phyloP scores from a whole-genome alignment of 2,113 vertebrate species.

The Larimichthys polyactis region DNA sequence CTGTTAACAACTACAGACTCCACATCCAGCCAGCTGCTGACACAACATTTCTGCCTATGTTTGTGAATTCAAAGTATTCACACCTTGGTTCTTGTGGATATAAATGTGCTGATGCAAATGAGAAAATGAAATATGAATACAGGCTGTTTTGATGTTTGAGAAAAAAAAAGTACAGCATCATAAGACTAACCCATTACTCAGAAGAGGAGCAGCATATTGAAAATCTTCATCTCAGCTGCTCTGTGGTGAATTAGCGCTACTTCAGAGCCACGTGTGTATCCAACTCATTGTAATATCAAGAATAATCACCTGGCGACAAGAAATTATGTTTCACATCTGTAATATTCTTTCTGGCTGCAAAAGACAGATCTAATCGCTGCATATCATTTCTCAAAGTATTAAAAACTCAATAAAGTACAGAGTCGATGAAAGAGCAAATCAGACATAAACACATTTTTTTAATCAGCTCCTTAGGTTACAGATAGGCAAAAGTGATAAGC shows the following conservation, averaged over 20 bases:
- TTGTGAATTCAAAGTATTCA: slow-evolving; percentile 16
- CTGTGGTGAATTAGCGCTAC: slow-evolving; percentile 1
- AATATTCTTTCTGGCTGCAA: slow-evolving; percentile 31
- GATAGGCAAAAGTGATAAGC: not conserved
- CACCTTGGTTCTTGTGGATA: slow-evolving; percentile 24
- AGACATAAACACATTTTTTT: not conserved
- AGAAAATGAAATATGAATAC: slow-evolving; percentile 24
- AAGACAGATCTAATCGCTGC: slow-evolving; percentile 41
- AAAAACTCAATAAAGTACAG: slow-evolving; percentile 23
- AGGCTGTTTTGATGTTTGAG: slow-evolving; percentile 10
- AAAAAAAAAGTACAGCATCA: slow-evolving; percentile 1
- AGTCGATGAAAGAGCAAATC: slow-evolving; percentile 12
- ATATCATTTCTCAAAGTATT: slow-evolving; percentile 28
- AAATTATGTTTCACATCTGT: slow-evolving; percentile 36
- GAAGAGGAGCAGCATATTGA: slow-evolving; percentile 1
- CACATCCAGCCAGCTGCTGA: slow-evolving; percentile 18
- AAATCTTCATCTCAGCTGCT: not conserved
- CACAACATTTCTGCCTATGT: slow-evolving; percentile 14
- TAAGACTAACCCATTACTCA: slow-evolving; percentile 3
- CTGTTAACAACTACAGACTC: slow-evolving; percentile 17
- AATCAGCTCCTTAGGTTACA: not conserved
- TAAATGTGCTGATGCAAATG: slow-evolving; percentile 39
- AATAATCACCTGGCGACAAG: slow-evolving; percentile 7
- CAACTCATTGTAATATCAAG: slow-evolving; percentile 12
- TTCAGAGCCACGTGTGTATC: not conserved